phyloP scores from a whole-genome alignment of 2,113 vertebrate genomes.

The Macaca fascicularis region T2T-MFA8v1.1 NC_088380.1:92500001-92500500 shows the following conservation, averaged over 20 bases:
- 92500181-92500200: not conserved
- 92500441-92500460: not conserved
- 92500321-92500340: not conserved
- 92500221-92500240: not conserved
- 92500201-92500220: not conserved
- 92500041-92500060: not conserved
- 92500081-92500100: not conserved
- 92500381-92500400: not conserved
- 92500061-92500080: not conserved
- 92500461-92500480: not conserved
- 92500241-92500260: not conserved
- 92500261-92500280: not conserved
- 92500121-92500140: not conserved
- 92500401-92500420: not conserved
- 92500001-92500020: not conserved
- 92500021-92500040: not conserved
- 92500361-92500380: not conserved
- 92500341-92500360: conserved; percentile 8
- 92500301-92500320: not conserved
- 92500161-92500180: not conserved
- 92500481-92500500: not conserved
- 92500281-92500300: not conserved
- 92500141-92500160: not conserved
- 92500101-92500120: not conserved
- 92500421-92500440: not conserved